A percentile compares a stretch with the other conserved stretches of the same genome.
Conservation (phyloP, 2,113 vertebrate genomes). For the Henicopernis longicauda region DNA sequence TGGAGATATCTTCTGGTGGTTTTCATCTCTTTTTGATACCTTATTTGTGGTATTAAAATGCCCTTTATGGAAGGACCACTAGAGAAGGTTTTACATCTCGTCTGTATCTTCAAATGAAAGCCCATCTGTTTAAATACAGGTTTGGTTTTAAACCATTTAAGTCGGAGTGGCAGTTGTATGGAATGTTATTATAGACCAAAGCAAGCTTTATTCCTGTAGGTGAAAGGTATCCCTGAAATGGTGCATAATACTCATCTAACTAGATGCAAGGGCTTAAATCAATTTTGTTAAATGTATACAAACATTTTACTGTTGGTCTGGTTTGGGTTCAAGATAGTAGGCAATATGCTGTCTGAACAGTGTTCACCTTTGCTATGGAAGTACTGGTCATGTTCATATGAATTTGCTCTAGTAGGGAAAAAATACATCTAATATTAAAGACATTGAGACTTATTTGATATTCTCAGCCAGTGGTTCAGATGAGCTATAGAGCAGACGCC, state of each 20-base stretch:
- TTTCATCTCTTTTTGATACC: neutral
- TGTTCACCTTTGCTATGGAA: neutral
- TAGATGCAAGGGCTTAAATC: neutral
- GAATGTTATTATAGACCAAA: neutral
- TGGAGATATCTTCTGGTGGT: neutral
- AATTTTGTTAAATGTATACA: neutral
- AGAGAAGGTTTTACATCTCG: neutral
- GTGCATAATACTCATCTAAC: neutral
- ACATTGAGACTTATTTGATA: neutral
- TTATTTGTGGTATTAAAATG: neutral
- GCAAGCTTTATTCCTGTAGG: neutral
- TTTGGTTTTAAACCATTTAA: neutral
- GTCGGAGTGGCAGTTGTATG: neutral
- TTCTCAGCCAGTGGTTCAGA: conserved; percentile 16
- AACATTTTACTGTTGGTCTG: neutral
- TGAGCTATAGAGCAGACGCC: neutral
- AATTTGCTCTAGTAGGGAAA: neutral
- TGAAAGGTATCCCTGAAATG: neutral
- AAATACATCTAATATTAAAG: neutral
- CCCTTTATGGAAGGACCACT: neutral
- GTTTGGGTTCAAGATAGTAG: neutral
- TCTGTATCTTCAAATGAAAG: neutral
- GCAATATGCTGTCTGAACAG: neutral
- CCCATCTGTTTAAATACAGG: neutral
- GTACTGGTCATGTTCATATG: neutral